A percentile compares a stretch with the other conserved stretches of the same genome.
Conservation (phyloP, 2,113 vertebrate species). For the Oryzias woworae region DNA sequence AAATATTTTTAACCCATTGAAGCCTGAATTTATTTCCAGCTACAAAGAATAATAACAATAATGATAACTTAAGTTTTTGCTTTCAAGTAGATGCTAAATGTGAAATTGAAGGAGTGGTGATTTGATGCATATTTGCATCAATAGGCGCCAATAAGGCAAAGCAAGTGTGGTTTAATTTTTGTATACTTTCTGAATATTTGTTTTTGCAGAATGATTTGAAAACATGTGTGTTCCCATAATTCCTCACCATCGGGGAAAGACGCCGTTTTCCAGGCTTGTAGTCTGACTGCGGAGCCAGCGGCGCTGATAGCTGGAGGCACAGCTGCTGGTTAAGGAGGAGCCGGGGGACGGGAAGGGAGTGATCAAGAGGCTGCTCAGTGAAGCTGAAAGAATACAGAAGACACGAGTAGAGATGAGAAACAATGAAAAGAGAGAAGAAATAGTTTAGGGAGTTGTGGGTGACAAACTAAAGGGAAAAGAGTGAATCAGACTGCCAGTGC, state of each 20-base stretch:
- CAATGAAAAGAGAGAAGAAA: background rate
- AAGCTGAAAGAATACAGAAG: conserved; percentile 76
- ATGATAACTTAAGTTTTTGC: no score
- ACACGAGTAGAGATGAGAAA: background rate
- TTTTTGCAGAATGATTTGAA: background rate
- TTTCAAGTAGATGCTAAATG: no score
- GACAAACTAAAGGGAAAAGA: conserved; percentile 25
- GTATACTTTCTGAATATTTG: background rate
- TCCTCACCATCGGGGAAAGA: conserved; percentile 95
- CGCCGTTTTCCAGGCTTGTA: conserved; percentile 96
- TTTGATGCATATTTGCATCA: no score
- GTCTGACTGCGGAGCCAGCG: conserved; percentile 98
- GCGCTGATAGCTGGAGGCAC: conserved; percentile 96
- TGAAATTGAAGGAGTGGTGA: no score
- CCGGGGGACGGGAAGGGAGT: conserved; percentile 95
- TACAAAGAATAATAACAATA: no score
- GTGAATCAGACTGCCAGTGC: conserved; percentile 39
- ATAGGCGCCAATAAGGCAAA: no score
- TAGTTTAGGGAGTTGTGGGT: conserved; percentile 19
- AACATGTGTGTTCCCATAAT: background rate
- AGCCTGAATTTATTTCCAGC: no score
- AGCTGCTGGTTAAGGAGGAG: conserved; percentile 95
- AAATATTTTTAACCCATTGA: no score
- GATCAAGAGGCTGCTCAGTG: conserved; percentile 95
- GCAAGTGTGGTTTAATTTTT: no score